Conservation (phyloP, 2,797 vertebrate species). For the Poeciliopsis presidionis region DNA sequence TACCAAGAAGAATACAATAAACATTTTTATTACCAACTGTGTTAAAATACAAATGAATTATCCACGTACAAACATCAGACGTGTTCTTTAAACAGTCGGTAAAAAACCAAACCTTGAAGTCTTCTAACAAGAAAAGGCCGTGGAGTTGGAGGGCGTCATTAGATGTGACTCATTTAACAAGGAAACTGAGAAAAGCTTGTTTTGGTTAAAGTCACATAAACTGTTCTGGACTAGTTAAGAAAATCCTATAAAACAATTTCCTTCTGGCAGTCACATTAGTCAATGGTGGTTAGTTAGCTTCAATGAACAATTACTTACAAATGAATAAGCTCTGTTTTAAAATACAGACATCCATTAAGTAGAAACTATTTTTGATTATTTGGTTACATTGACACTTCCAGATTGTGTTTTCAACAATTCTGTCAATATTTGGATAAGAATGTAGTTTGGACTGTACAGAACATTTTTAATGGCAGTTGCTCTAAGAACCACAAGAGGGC, state of each 20-base stretch:
- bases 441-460: neutral
- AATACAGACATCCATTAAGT: neutral
- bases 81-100: neutral
- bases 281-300: neutral
- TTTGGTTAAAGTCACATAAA: neutral
- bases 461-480: neutral
- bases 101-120: neutral
- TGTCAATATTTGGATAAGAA: neutral
- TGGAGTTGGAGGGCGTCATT: neutral
- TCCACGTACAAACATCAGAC: neutral
- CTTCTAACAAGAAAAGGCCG: neutral
- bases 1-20: neutral
- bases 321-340: neutral
- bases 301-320: neutral
- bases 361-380: neutral
- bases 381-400: neutral
- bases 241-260: neutral
- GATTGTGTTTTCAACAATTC: neutral
- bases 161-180: neutral
- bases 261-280: neutral
- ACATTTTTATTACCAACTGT: neutral
- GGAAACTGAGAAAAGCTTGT: neutral
- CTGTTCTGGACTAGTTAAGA: neutral
- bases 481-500: neutral
- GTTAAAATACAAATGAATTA: neutral